phyloP scores from a whole-genome alignment of 35 echinoderm and acorn worm genomes.

The Eucidaris tribuloides region DNA sequence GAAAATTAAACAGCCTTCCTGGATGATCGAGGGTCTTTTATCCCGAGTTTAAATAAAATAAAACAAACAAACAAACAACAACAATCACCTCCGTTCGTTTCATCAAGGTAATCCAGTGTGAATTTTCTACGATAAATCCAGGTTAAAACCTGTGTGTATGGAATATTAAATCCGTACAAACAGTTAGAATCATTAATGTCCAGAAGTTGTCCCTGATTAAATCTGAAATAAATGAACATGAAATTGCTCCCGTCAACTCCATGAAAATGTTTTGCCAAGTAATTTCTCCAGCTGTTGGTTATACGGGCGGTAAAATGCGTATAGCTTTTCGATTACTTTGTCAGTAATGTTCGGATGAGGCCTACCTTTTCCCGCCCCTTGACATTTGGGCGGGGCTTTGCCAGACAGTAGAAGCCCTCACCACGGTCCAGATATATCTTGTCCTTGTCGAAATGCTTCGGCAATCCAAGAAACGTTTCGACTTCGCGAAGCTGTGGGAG shows the following conservation, averaged over 20 bases:
- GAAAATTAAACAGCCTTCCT: too few species aligned
- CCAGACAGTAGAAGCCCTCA: neutral
- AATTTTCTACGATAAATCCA: too few species aligned
- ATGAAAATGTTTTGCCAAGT: neutral
- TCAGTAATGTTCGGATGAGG: conserved; percentile 13
- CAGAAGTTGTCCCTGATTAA: too few species aligned
- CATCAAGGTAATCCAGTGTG: too few species aligned
- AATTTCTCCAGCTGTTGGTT: neutral
- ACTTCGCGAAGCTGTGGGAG: neutral
- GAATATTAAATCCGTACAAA: too few species aligned
- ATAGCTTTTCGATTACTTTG: neutral
- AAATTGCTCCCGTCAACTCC: neutral
- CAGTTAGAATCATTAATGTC: too few species aligned
- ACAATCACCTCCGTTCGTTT: too few species aligned
- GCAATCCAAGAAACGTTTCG: neutral
- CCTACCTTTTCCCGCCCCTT: neutral
- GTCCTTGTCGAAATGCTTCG: neutral
- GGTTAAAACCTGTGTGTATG: too few species aligned
- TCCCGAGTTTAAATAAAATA: too few species aligned
- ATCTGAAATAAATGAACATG: too few species aligned
- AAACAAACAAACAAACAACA: too few species aligned
- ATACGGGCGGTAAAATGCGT: conserved; percentile 3
- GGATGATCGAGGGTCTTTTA: too few species aligned
- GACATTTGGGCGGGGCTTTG: neutral
- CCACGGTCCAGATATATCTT: neutral